Base-by-base conservation (phyloP, 2,888 invertebrate genomes). In the Patella caerulea region DNA sequence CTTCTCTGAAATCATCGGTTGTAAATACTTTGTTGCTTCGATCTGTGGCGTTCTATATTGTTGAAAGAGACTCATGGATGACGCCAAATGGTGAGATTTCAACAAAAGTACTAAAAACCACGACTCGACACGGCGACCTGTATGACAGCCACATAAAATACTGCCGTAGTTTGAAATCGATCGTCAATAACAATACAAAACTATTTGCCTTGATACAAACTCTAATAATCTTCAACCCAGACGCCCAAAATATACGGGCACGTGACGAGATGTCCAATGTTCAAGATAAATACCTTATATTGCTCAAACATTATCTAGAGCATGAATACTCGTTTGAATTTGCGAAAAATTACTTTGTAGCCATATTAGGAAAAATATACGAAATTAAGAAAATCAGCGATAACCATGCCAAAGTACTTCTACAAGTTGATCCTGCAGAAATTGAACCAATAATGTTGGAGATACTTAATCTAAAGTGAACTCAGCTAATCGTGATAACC, bases 391-490 rank as follows among this genome's bases (percentile, higher is more conserved):
- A 95, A 88, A 93, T 98, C 75, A 96, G 97, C 80, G 97, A 97
- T 86, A 96, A 96, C 86, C 95, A 98, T n/a, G 96, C 98, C 12
- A 95, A 95, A 65, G 96, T 98, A 5, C 96, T 97, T 91, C 93
- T 98, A 52, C 96, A 98, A 92, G 96, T 97, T 1, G 97, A 98
- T 93, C 97, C 98, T 54, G 94, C 95, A 79, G 95, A 95, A 89
- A 96, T 98, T 71, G 98, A 98, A 88, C 98, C 98, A 0, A 93
- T 98, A 59, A 93, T 98, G 72, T 95, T 98, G 91, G 98, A 98
- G 93, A 97, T 98, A 89, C 97, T 98, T 88, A 98, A 98, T 93
- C 93, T 98, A 81, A 89, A 90, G 77, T 87, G 73, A 80, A 45
- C 45, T 45, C 45, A 9, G 45, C 45, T 45, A 9, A 45, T 45